These are phyloP conservation scores for Alviniconcha strummeri DNA, from an alignment of 2,888 invertebrate species.

Conservation along the genomic window DNA sequence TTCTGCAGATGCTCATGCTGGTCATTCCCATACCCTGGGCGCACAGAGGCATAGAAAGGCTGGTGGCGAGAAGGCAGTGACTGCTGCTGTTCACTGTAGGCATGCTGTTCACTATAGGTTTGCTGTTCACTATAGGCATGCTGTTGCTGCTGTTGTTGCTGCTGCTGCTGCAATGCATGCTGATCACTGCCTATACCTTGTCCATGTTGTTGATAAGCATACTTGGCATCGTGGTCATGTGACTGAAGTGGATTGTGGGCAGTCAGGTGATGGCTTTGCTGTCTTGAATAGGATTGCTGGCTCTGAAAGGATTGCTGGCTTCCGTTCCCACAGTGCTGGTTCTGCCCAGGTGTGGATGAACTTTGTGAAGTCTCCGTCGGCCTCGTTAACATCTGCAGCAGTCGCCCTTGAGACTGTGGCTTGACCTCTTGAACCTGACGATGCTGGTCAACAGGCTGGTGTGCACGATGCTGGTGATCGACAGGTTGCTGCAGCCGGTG, in stretches of 20 bases:
- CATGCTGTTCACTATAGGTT: not conserved
- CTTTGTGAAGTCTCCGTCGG: no score
- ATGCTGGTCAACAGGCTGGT: no score
- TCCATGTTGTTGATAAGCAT: not conserved
- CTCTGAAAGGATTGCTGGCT: not conserved
- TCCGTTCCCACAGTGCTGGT: no score
- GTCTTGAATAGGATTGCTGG: not conserved
- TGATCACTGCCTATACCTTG: not conserved
- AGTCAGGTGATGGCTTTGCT: not conserved
- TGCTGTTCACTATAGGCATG: constrained; percentile 8
- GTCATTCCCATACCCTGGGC: no score
- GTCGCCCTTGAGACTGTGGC: no score
- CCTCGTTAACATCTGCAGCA: no score
- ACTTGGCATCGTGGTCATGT: not conserved
- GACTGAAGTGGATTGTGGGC: not conserved
- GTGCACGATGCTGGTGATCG: no score
- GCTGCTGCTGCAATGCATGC: not conserved
- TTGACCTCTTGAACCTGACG: no score
- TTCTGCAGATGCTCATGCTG: no score
- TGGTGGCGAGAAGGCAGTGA: not conserved
- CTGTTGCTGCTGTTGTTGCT: not conserved
- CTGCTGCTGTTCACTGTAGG: not conserved
- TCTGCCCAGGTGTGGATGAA: no score
- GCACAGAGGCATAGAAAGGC: no score
- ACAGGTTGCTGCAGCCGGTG: no score